Percentiles rank a stretch among this genome's conserved stretches.
phyloP scores from a whole-genome alignment of 2,888 invertebrate species.

The Carterocephalus palaemon region DNA sequence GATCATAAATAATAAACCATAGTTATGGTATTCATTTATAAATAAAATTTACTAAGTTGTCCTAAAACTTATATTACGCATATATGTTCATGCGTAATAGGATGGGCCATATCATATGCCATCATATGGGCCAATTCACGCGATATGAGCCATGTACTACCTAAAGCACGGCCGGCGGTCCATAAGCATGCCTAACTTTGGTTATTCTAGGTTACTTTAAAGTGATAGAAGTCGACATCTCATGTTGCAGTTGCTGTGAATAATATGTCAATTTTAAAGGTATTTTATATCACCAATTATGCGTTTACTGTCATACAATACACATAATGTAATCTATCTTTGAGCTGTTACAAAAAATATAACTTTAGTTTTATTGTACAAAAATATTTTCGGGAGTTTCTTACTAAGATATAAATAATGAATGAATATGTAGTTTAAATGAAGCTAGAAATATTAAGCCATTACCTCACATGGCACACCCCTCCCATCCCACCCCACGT shows the following conservation, averaged over 20 bases:
- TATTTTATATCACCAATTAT: slow-evolving; percentile 9
- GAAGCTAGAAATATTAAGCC: no score
- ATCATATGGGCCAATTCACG: no score
- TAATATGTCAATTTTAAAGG: not conserved
- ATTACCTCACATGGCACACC: no score
- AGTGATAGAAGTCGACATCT: not conserved
- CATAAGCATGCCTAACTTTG: slow-evolving; percentile 15
- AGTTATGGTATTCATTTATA: slow-evolving; percentile 3
- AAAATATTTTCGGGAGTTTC: slow-evolving; percentile 12
- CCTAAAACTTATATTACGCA: slow-evolving; percentile 7
- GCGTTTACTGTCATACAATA: not conserved
- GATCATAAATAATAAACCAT: slow-evolving; percentile 19
- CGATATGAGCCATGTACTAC: not conserved
- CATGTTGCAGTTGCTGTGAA: slow-evolving; percentile 7
- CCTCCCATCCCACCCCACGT: no score
- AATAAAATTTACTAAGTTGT: slow-evolving; percentile 14
- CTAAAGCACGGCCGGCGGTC: not conserved
- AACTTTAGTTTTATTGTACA: slow-evolving; percentile 9
- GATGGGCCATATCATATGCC: no score
- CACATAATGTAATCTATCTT: not conserved
- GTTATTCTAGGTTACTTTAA: slow-evolving; percentile 14
- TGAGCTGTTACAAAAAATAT: slow-evolving; percentile 7
- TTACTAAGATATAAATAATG: no score
- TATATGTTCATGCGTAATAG: no score
- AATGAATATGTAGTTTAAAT: no score